phyloP scores from a whole-genome alignment of 2,888 invertebrate species.

The Perizoma flavofasciatum region DNA sequence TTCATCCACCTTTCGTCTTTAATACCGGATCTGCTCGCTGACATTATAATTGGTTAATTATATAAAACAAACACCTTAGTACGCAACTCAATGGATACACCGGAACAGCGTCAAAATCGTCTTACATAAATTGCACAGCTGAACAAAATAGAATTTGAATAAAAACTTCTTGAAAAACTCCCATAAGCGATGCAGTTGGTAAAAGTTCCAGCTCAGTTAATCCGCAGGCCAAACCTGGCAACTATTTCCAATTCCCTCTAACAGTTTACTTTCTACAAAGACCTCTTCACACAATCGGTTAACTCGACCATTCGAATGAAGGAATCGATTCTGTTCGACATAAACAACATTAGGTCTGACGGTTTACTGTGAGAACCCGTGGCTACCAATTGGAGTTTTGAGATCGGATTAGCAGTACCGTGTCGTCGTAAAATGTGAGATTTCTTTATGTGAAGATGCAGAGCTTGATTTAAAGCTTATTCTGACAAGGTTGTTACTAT shows the following conservation, averaged over 20 bases:
- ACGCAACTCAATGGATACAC: no score
- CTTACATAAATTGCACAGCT: no score
- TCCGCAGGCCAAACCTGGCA: background rate
- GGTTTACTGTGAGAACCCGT: slow-evolving; percentile 29
- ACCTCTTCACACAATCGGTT: slow-evolving; percentile 18
- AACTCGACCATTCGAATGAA: slow-evolving; percentile 16
- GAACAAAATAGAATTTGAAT: no score
- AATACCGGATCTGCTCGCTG: no score
- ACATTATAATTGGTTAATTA: no score
- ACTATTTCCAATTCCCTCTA: slow-evolving; percentile 7
- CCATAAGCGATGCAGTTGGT: no score
- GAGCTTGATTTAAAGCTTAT: background rate
- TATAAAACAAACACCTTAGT: no score
- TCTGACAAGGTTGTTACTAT: background rate
- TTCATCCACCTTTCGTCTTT: no score
- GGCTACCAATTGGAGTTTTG: slow-evolving; percentile 23
- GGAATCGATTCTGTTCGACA: slow-evolving; percentile 29
- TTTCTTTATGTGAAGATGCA: background rate
- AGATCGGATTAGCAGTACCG: slow-evolving; percentile 3
- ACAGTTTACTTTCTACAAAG: slow-evolving; percentile 29
- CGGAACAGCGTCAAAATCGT: no score
- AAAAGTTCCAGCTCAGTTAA: slow-evolving; percentile 12
- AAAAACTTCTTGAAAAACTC: no score
- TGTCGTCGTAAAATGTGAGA: slow-evolving; percentile 1
- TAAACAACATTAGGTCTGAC: slow-evolving; percentile 32